Evolutionary conservation across 2,888 invertebrate genomes (phyloP), one percentile per base, ranked within the genome.

Genomic region (Diplazon laetatorius): DNA sequence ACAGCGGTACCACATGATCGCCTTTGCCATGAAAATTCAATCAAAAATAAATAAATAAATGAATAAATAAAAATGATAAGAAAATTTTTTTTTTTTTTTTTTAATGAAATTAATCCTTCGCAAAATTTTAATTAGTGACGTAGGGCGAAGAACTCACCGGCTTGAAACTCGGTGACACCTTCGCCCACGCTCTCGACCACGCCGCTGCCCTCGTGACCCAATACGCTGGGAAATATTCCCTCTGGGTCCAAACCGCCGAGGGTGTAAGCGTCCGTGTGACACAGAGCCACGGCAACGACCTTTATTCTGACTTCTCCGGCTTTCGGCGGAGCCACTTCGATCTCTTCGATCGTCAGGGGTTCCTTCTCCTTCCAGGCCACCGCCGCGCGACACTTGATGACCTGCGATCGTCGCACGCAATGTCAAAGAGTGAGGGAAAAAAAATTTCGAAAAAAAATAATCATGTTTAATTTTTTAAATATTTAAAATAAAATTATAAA

Each of bases 141-240:
- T 30, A 5, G 30, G 30, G 18, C 16, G 6, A 1, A 35, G 52
- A 72, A 68, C 76, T 72, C 89, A 90, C 98, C 98, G 42, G 95
- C 93, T 87, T 96, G 93, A 44, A 98, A 96, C 62, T 94, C 93
- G 0, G 96, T 97, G 0, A 99, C 99, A 16, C 96, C 97, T 87
- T 96, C 95, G 0, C 99, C 99, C 60, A 99, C 94, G 91, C 98
- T 98, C 91, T 99, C 99, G n/a, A 99, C 98, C 85, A 99, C 94
- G 42, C 99, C 99, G 71, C 95, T 96, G 39, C 99, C 99, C 92
- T 99, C 99, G 88, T 99, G 99, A 0, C 99, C 99, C 59, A 99
- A 92, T 82, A 99, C 92, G 2, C 96, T 96, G 0, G 99, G 99
- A 87, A 98, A 98, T 12, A 95, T 92, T 4, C 98, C 98, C 91